A percentile compares a stretch with the other conserved stretches of the same genome.
Evolutionary conservation across 35 echinoderm and acorn worm genomes (phyloP).

Genomic region (Apostichopus parvimensis): DNA sequence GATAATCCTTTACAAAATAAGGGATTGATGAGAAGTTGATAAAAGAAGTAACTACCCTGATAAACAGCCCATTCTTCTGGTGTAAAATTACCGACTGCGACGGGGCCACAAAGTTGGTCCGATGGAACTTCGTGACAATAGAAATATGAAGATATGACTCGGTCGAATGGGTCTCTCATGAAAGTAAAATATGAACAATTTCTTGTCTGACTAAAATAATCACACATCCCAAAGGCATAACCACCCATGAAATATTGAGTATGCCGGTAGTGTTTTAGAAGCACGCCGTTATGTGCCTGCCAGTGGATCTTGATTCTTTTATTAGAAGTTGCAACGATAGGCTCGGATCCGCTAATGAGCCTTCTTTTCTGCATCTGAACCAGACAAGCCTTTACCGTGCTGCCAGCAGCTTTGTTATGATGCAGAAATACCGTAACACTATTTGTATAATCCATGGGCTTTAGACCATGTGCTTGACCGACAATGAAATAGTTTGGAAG

Average conservation of each 20-base stretch:
- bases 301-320: background rate
- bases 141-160: constrained; percentile 49
- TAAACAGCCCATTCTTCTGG: constrained; percentile 54
- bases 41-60: constrained; percentile 59
- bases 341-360: background rate
- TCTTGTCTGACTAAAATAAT: background rate
- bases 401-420: constrained; percentile 50
- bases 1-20: background rate
- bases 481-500: constrained; percentile 20
- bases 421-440: background rate
- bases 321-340: background rate
- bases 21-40: constrained; percentile 33
- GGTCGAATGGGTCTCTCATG: constrained; percentile 38
- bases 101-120: constrained; percentile 49
- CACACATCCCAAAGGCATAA: constrained; percentile 25
- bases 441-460: background rate
- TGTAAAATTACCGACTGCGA: background rate
- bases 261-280: background rate
- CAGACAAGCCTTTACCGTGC: constrained; percentile 2
- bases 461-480: background rate
- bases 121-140: constrained; percentile 13
- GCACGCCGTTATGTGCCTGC: background rate
- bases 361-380: background rate
- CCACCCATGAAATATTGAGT: constrained; percentile 21
- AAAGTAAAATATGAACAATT: constrained; percentile 63